Evolutionary conservation across 2,888 invertebrate species (phyloP).

Genomic region (Drosophila niveifrons): DNA sequence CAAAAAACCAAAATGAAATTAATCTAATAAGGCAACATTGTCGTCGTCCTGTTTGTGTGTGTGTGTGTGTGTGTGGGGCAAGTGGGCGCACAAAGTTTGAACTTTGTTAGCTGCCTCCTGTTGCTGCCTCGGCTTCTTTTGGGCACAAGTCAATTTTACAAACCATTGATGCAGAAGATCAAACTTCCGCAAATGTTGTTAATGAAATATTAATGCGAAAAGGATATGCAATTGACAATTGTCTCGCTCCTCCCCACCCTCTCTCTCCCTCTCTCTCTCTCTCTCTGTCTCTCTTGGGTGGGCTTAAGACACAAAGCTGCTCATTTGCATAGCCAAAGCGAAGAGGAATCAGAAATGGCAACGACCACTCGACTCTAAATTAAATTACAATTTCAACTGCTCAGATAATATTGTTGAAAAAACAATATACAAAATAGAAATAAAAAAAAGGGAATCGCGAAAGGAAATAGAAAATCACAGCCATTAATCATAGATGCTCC

Average conservation of each 20-base stretch:
- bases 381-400: constrained; percentile 76
- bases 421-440: constrained; percentile 5
- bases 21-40: constrained; percentile 84
- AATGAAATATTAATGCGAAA: constrained; percentile 82
- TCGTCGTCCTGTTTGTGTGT: constrained; percentile 47
- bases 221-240: constrained; percentile 84
- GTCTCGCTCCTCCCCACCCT: constrained; percentile 42
- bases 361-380: constrained; percentile 67
- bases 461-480: constrained; percentile 61
- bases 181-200: constrained; percentile 84
- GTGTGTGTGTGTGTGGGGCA: constrained; percentile 14
- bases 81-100: constrained; percentile 40
- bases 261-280: constrained; percentile 1
- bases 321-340: constrained; percentile 69
- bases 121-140: constrained; percentile 35
- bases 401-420: constrained; percentile 51
- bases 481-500: constrained; percentile 70
- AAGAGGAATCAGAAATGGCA: constrained; percentile 45
- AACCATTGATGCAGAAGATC: constrained; percentile 85
- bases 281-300: constrained; percentile 11
- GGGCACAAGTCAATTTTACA: constrained; percentile 84
- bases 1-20: constrained; percentile 79
- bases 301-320: constrained; percentile 65
- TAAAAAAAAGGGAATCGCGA: constrained; percentile 24
- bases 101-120: constrained; percentile 59